Conservation (phyloP, 2,888 invertebrate genomes). For the Ormyrus thymus region DNA sequence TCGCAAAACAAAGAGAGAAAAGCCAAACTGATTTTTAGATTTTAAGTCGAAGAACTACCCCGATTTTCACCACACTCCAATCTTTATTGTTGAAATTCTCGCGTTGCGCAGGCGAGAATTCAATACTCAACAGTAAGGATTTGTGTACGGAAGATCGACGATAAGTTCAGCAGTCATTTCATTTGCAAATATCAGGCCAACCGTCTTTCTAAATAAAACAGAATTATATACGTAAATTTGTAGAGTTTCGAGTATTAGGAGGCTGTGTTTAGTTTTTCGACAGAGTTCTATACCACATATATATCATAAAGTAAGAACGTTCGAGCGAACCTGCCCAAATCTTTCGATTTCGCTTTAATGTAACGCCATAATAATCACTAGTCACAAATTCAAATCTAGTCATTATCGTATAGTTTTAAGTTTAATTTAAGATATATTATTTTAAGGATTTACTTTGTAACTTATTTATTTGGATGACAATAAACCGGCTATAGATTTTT, state of each 20-base stretch:
- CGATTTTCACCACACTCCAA: background rate
- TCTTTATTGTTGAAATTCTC: slow-evolving; percentile 5
- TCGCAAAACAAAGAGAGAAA: slow-evolving; percentile 49
- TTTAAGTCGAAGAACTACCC: slow-evolving; percentile 23
- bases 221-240: slow-evolving; percentile 36
- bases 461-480: slow-evolving; percentile 40
- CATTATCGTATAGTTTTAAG: background rate
- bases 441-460: slow-evolving; percentile 37
- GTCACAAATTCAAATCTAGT: slow-evolving; percentile 4
- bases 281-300: background rate
- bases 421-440: slow-evolving; percentile 17
- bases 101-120: slow-evolving; percentile 14
- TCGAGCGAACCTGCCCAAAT: slow-evolving; percentile 39
- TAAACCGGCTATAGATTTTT: slow-evolving; percentile 50
- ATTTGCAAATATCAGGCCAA: slow-evolving; percentile 50
- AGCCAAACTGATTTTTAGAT: slow-evolving; percentile 48
- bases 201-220: slow-evolving; percentile 50
- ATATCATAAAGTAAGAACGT: slow-evolving; percentile 19
- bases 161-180: slow-evolving; percentile 7
- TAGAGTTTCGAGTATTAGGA: slow-evolving; percentile 58
- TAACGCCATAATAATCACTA: slow-evolving; percentile 2
- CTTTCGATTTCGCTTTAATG: background rate
- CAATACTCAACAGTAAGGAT: background rate
- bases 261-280: slow-evolving; percentile 62
- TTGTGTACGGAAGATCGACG: background rate